Evolutionary conservation across 2,888 invertebrate species (phyloP), one percentile per base, ranked within the genome.

Genomic region (Pachycephus smyrnensis): DNA sequence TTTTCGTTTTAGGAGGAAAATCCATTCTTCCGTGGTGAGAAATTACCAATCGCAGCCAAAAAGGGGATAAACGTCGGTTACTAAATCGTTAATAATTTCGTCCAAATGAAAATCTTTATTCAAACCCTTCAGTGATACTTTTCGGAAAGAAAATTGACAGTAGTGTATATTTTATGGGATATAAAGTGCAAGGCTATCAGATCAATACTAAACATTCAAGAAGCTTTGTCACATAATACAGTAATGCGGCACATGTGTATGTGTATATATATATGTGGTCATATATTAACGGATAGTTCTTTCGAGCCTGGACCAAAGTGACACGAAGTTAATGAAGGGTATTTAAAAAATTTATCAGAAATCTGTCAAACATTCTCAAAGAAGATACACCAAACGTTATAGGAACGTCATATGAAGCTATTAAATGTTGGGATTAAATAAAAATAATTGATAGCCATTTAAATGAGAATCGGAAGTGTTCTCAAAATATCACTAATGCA

Each of bases 41-140:
- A 96, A 86, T 93, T 98, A 82, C 97, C 98, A 12, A 96, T 98
- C 82, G 98, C 98, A 69, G 98, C 98, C 78, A 98, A 98, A 92
- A 98, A 98, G 92, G 97, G 97, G 86, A 95, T 95, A 89, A 94
- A 96, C 88, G 94, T 96, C 3, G 85, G 90, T 80, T 92, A 92
- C 81, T 93, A 91, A 91, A 85, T 37, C 4, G 36, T 37, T 33
- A 74, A 55, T 23, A 55, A 23, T 23, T 55, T 55, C 23, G 23
- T 55, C 55, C 23, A 23, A 55, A 55, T 55, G 55, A 55, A 55
- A 23, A 55, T 55, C 23, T 55, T 55, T 55, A 23, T 23, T 55
- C 55, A 23, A 55, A 23, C 2, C 2, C 6, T 55, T 23, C 23
- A 9, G 23, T 23, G 2, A 23, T 23, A 55, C 55, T 23, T 55